Conservation (phyloP, 53 echinoderm and acorn worm species). For the Zoroaster sp. region DNA sequence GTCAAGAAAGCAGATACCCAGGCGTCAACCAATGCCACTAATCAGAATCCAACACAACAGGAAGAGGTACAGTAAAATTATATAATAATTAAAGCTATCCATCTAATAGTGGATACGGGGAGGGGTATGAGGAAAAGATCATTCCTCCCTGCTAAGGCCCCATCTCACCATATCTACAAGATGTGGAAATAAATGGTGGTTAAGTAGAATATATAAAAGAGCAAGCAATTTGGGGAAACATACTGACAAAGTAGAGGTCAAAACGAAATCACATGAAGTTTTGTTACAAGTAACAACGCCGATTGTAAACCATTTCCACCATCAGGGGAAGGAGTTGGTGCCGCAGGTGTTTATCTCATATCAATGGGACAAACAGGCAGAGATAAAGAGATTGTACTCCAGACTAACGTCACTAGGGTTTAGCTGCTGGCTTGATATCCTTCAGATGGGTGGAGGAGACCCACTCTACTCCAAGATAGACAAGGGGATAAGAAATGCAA, state of each 20-base stretch:
- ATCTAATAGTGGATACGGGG: too few species aligned
- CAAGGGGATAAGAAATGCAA: constrained; percentile 89
- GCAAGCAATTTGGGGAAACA: not conserved
- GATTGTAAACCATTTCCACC: not conserved
- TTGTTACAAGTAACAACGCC: too few species aligned
- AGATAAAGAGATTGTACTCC: constrained; percentile 87
- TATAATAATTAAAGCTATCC: not conserved
- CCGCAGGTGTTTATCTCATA: constrained; percentile 93
- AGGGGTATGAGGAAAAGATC: too few species aligned
- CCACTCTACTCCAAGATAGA: constrained; percentile 96
- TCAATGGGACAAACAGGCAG: constrained; percentile 91
- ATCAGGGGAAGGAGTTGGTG: constrained; percentile 22
- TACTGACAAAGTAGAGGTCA: not conserved
- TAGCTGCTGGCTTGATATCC: constrained; percentile 89
- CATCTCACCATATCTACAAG: too few species aligned
- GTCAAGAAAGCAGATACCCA: constrained; percentile 48
- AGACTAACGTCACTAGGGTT: constrained; percentile 82
- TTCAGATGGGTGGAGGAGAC: constrained; percentile 93
- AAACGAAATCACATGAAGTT: not conserved
- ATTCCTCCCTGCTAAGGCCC: too few species aligned
- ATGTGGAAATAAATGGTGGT: not conserved
- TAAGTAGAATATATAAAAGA: not conserved
- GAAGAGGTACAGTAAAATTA: not conserved
- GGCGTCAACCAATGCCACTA: not conserved
- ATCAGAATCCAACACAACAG: not conserved